Conservation (phyloP, 2,888 invertebrate genomes). For the Xylota sylvarum region DNA sequence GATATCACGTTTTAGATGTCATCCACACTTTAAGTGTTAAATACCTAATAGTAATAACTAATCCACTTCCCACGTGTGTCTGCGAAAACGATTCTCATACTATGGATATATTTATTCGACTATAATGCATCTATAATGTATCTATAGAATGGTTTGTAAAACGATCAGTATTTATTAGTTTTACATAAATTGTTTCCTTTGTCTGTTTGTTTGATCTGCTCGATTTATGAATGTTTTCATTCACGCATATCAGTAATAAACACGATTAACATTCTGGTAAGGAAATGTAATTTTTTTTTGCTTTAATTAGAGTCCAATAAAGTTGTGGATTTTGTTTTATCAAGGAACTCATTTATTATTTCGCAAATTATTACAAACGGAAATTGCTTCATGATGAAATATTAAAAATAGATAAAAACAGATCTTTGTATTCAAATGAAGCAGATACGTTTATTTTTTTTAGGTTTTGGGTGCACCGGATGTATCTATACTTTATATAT, state of each 20-base stretch:
- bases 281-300: background rate
- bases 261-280: background rate
- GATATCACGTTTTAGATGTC: background rate
- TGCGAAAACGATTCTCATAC: background rate
- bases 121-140: background rate
- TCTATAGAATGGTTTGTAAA: background rate
- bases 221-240: constrained; percentile 29
- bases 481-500: too few species aligned
- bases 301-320: constrained; percentile 10
- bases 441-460: too few species aligned
- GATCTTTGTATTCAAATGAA: background rate
- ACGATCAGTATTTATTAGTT: constrained; percentile 31
- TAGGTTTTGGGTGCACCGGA: too few species aligned
- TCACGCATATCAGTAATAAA: constrained; percentile 18
- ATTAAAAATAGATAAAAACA: background rate
- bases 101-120: constrained; percentile 5
- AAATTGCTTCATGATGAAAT: constrained; percentile 21
- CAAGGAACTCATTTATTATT: constrained; percentile 12
- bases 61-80: background rate
- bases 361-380: constrained; percentile 30
- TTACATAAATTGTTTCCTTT: constrained; percentile 38
- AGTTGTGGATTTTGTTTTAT: constrained; percentile 10
- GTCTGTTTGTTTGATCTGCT: constrained; percentile 25
- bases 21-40: background rate
- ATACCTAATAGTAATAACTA: background rate